These are phyloP conservation scores for Hystrix brachyura DNA, from an alignment of 2,113 vertebrate species.

Conservation along the genomic window DNA sequence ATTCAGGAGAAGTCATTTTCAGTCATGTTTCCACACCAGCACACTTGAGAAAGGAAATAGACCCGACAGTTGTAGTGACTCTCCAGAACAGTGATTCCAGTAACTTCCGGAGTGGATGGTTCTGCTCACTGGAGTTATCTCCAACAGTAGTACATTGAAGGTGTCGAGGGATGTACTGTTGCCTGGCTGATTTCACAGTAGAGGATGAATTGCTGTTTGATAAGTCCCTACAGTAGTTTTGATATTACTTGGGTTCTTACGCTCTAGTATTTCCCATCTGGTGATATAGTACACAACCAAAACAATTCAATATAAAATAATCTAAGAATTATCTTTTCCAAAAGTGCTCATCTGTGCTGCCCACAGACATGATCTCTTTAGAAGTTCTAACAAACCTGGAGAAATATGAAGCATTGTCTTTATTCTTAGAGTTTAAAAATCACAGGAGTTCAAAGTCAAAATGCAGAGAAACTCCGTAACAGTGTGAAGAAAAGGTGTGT, in stretches of 20 bases:
- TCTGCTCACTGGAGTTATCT: neutral
- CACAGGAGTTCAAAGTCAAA: slow-evolving; percentile 36
- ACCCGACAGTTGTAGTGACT: neutral
- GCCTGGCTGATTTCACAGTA: neutral
- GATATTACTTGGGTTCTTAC: neutral
- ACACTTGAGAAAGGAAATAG: neutral
- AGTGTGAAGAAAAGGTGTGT: slow-evolving; percentile 33
- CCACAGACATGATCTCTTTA: neutral
- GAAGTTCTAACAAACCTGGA: neutral
- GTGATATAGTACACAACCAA: neutral
- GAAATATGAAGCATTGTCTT: neutral
- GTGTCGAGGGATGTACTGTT: neutral
- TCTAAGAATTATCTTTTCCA: slow-evolving; percentile 21
- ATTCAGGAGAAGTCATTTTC: neutral
- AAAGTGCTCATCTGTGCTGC: neutral
- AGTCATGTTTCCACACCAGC: neutral
- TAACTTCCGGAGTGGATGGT: neutral
- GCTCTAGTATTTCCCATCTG: neutral
- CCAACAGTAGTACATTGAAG: neutral
- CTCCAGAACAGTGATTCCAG: neutral
- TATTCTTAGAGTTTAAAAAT: slow-evolving; percentile 29
- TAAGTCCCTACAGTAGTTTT: neutral
- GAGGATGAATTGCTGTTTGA: neutral
- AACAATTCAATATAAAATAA: neutral
- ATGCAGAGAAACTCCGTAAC: neutral